Evolutionary conservation across 2,113 vertebrate genomes (phyloP), one percentile per base, ranked within the genome.

Genomic region (Rhabdomys dilectus): DNA sequence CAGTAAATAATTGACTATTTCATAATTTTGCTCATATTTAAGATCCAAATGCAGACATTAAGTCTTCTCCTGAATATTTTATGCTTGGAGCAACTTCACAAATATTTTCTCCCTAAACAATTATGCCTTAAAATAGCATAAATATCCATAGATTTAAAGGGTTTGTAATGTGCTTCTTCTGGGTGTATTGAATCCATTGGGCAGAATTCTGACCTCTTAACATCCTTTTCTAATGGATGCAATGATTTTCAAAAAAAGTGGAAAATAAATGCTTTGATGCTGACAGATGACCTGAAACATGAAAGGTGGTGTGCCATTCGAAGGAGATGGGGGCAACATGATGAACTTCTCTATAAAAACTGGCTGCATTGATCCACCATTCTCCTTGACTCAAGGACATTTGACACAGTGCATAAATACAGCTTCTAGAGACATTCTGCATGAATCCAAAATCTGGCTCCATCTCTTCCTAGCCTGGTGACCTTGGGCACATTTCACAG

Each of bases 31-130:
- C 68, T 95, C 60, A 51, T 88, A 66, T 34, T 84, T 72, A 73
- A 96, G 82, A 34, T 34, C 56, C 31, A 45, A 81, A 89, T 56
- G 24, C 5, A 93, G 56, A 36, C 9, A 81, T 77, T 78, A 42
- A 78, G 10, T 45, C 9, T 19, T 95, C 89, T 58, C 84, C 24
- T 78, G 82, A 97, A 88, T 91, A 93, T 91, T 64, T 95, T 90
- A 34, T n/a, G 4, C 6, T 95, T 92, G 42, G 17, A 80, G 10
- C 7, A 75, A 58, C n/a, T 86, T 95, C 36, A 84, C 13, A 53
- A 5, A 53, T 16, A 9, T 80, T 45, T 66, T 91, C 11, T 58
- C n/a, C 31, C 10, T 2, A 88, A 5, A 84, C 8, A 66, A 53
- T 42, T 88, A 6, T 24, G n/a, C 87, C 1, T 91, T 94, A 93